Evolutionary conservation across 2,113 vertebrate species (phyloP).

Genomic region (Theristicus caerulescens): DNA sequence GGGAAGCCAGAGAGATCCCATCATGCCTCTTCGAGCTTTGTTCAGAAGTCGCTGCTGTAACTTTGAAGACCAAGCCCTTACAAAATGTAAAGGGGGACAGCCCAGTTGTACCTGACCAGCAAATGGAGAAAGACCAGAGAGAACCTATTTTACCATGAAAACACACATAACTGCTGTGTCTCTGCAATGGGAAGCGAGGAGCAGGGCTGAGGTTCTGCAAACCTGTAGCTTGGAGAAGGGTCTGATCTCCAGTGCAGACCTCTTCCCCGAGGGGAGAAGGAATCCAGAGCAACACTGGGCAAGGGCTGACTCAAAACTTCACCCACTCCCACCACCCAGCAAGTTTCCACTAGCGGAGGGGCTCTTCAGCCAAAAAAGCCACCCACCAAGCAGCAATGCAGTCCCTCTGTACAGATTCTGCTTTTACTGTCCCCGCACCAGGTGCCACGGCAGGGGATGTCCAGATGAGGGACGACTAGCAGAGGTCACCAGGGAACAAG

Average conservation of each 20-base stretch:
- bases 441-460: rapidly evolving
- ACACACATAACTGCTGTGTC: no score
- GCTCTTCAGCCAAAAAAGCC: background rate
- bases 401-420: background rate
- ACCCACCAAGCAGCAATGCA: background rate
- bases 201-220: background rate
- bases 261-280: background rate
- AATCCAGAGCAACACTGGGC: background rate
- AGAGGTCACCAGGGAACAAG: background rate
- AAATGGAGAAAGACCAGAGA: background rate
- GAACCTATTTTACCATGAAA: background rate
- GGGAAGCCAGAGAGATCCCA: background rate
- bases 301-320: background rate
- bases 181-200: rapidly evolving
- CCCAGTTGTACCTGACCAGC: background rate
- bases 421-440: background rate
- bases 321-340: background rate
- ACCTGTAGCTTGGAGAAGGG: background rate
- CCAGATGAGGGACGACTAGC: background rate
- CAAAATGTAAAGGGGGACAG: rapidly evolving
- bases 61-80: background rate
- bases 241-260: background rate
- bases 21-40: rapidly evolving
- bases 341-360: background rate
- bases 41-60: rapidly evolving